These are phyloP conservation scores for Drosophila putrida DNA, from an alignment of 2,888 invertebrate species.

Conservation along the genomic window DNA sequence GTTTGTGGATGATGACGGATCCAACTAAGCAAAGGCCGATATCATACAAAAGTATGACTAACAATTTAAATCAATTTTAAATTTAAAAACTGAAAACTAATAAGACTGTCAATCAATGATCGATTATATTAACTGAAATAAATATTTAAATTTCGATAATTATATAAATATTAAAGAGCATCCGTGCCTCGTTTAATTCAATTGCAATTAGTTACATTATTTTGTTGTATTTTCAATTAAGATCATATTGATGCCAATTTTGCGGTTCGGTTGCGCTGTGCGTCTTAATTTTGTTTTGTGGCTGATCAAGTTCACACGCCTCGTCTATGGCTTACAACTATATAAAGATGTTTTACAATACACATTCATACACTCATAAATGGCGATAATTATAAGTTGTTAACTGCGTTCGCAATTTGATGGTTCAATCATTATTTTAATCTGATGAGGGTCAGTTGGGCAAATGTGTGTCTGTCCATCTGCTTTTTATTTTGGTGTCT, in stretches of 20 bases:
- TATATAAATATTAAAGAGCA: constrained; percentile 29
- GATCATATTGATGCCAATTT: constrained; percentile 58
- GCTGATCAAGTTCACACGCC: constrained; percentile 72
- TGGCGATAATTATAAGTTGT: constrained; percentile 58
- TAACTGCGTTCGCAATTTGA: constrained; percentile 18
- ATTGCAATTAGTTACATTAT: constrained; percentile 9
- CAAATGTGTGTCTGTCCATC: constrained; percentile 9
- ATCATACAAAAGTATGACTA: neutral
- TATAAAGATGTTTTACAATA: constrained; percentile 11
- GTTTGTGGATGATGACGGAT: neutral
- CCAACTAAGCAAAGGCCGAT: neutral
- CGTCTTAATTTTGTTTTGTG: constrained; percentile 46
- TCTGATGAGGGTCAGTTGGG: constrained; percentile 65
- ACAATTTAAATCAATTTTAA: neutral
- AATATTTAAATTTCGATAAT: neutral
- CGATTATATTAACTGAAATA: neutral
- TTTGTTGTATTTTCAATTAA: constrained; percentile 52
- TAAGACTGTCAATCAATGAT: neutral
- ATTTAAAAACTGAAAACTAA: neutral
- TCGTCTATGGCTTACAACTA: constrained; percentile 15
- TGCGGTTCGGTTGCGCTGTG: constrained; percentile 61
- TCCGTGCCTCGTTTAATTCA: constrained; percentile 4
- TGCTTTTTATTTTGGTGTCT: constrained; percentile 9
- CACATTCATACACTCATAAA: constrained; percentile 42
- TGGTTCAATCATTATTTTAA: constrained; percentile 28